Base-by-base conservation (phyloP, 2,888 invertebrate species). In the Rhopalosiphum nymphaeae region DNA sequence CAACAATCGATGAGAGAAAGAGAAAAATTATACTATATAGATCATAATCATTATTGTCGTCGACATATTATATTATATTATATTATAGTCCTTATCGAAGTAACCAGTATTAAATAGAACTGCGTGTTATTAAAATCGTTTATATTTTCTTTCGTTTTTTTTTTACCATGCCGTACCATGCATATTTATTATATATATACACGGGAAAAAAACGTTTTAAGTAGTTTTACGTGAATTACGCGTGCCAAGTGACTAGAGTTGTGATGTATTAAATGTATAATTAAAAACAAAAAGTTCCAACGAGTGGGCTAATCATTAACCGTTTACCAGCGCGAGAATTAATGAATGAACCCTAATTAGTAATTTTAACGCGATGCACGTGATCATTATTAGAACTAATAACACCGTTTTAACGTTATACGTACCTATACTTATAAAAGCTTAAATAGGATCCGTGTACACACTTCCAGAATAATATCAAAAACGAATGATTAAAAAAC, bases 291-390 rank as follows among this genome's bases (percentile, higher is more conserved):
- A 78, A 78, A 78, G 78, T 78, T 78, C 36, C 78, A 9, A 67
- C 5, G 67, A 67, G 67, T 67, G n/a, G 67, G 5, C 4, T 4
- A 67, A 67, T 67, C 67, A 67, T 67, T 67, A 67, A 67, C n/a
- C 36, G 36, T 36, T 67, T 67, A 67, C 36, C 36, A 67, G n/a
- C 16, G 0, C n/a, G 1, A 36, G 67, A 67, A 67, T 16, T 67
- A 36, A 67, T 67, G 67, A 67, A 67, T 67, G 67, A 67, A 67
- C 36, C 78, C 78, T 78, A 78, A 78, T 78, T 78, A 78, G 78
- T 78, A 78, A 25, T 78, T 78, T 78, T 78, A 78, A 78, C 78
- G 78, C 78, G 21, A 78, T 78, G 36, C 36, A 5, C 36, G 36
- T 78, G 36, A 36, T 78, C 36, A 78, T 78, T 78, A 36, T 36